Evolutionary conservation across 2,888 invertebrate genomes (phyloP).

Genomic region (Platypus cylindrus): DNA sequence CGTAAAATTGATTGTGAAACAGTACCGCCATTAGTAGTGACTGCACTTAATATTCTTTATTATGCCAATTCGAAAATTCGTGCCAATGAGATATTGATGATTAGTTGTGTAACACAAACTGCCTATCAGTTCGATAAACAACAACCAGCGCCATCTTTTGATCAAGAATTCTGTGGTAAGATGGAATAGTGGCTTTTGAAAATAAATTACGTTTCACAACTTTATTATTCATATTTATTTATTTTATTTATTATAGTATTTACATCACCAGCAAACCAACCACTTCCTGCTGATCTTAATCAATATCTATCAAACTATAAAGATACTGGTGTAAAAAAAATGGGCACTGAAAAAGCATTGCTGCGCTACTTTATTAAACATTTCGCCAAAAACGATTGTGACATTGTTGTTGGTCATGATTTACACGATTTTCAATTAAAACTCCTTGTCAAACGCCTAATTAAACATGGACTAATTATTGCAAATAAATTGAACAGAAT

Average conservation of each 20-base stretch:
- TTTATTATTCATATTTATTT: too few species aligned
- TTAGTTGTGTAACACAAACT: constrained; percentile 67
- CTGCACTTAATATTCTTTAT: constrained; percentile 56
- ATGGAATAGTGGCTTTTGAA: constrained; percentile 17
- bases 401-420: constrained; percentile 90
- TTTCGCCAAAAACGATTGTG: constrained; percentile 80
- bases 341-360: constrained; percentile 78
- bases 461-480: constrained; percentile 59
- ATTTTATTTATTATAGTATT: too few species aligned
- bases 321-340: constrained; percentile 61
- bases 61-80: constrained; percentile 61
- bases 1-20: constrained; percentile 42
- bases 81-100: constrained; percentile 78
- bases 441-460: constrained; percentile 74
- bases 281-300: constrained; percentile 76
- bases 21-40: constrained; percentile 67
- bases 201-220: too few species aligned
- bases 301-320: constrained; percentile 53
- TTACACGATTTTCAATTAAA: constrained; percentile 81
- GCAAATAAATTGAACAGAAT: constrained; percentile 88
- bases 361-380: constrained; percentile 77
- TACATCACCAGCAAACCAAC: constrained; percentile 62
- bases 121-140: constrained; percentile 73
- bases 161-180: constrained; percentile 80
- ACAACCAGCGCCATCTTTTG: constrained; percentile 66